Evolutionary conservation across 2,797 vertebrate species (phyloP).

Genomic region (Acridotheres tristis): DNA sequence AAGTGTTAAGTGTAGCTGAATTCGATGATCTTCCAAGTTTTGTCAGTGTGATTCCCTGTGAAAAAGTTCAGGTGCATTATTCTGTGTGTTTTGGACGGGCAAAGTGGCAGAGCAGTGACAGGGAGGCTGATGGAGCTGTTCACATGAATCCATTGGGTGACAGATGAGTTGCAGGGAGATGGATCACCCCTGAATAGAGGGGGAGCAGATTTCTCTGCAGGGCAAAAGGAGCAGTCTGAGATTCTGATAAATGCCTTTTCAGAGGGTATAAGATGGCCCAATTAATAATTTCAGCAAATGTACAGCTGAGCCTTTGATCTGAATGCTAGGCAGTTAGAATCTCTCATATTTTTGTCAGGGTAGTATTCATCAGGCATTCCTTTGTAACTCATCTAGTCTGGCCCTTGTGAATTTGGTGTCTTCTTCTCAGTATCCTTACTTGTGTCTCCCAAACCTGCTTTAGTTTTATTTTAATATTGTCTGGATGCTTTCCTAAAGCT

Average conservation of each 20-base stretch:
- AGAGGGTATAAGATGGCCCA: neutral
- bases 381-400: neutral
- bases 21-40: neutral
- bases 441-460: neutral
- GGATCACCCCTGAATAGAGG: neutral
- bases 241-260: neutral
- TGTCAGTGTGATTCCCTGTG: neutral
- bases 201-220: neutral
- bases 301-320: neutral
- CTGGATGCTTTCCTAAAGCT: neutral
- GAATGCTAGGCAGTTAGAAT: neutral
- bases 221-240: neutral
- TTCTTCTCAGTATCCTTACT: neutral
- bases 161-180: neutral
- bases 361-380: neutral
- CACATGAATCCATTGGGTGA: fast-evolving
- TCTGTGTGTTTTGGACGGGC: neutral
- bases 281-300: neutral
- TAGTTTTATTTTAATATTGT: neutral
- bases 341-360: neutral
- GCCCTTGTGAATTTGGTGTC: neutral
- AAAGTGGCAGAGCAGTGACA: neutral
- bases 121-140: neutral
- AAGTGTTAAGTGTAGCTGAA: neutral
- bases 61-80: neutral